A percentile compares a stretch with the other conserved stretches of the same genome.
Evolutionary conservation across 2,113 vertebrate genomes (phyloP).

Genomic region (Oplegnathus fasciatus): DNA sequence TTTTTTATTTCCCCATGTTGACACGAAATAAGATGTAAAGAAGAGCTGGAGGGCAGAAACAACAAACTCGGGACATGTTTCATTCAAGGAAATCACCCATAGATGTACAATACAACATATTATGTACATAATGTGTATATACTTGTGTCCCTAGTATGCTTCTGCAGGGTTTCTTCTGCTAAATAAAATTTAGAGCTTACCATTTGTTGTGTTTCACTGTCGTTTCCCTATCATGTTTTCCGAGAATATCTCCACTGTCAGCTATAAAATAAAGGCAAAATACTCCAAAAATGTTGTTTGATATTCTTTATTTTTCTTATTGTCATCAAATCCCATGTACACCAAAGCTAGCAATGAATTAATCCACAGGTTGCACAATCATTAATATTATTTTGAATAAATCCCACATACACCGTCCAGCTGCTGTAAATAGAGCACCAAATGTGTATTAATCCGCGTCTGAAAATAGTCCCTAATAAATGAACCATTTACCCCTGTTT

Average conservation of each 20-base stretch:
- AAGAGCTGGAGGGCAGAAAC: slow-evolving; percentile 47
- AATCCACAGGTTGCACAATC: background rate
- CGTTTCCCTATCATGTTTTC: background rate
- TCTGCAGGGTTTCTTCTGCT: background rate
- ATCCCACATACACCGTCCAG: too few species aligned
- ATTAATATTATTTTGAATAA: too few species aligned
- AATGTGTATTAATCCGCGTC: background rate
- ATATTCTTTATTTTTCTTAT: background rate
- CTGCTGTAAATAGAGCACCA: too few species aligned
- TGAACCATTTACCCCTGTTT: background rate
- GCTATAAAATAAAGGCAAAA: background rate
- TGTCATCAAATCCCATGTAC: background rate
- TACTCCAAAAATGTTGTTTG: background rate
- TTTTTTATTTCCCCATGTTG: slow-evolving; percentile 50
- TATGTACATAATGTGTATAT: background rate
- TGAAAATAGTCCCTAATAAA: background rate
- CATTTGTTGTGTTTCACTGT: background rate
- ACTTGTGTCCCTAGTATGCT: background rate
- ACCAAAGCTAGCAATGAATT: background rate
- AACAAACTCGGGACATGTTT: slow-evolving; percentile 36
- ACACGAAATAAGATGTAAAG: slow-evolving; percentile 56
- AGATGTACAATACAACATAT: slow-evolving; percentile 11
- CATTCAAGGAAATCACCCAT: slow-evolving; percentile 55
- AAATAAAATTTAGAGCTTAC: background rate
- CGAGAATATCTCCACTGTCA: background rate